phyloP scores from a whole-genome alignment of 1,140 invertebrate species.

The Drosophila miranda region DNA sequence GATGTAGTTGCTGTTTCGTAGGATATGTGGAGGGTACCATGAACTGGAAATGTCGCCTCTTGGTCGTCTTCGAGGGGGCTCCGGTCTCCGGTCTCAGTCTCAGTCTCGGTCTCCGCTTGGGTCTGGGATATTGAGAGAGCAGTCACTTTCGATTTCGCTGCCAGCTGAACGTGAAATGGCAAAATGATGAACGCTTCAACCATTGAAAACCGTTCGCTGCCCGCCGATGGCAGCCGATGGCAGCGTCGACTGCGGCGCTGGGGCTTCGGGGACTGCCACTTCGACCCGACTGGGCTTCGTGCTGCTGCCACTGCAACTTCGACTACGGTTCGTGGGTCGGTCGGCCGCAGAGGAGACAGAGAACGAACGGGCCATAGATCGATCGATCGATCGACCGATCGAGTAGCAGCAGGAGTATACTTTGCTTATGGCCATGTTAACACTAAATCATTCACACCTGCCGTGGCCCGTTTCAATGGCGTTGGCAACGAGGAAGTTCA shows the following conservation, averaged over 20 bases:
- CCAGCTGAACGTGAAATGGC: conserved; percentile 82
- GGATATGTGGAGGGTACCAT: conserved; percentile 33
- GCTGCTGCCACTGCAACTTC: no score
- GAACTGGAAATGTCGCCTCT: conserved; percentile 1
- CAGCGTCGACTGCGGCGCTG: conserved; percentile 13
- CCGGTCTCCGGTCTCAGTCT: no score
- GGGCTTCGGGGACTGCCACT: conserved; percentile 10
- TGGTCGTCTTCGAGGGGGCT: no score
- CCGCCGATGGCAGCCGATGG: conserved; percentile 7
- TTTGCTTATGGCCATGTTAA: conserved; percentile 70
- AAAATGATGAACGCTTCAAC: conserved; percentile 79
- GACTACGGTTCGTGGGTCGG: neutral
- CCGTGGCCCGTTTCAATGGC: conserved; percentile 61
- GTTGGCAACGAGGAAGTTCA: conserved; percentile 65
- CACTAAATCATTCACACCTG: conserved; percentile 77
- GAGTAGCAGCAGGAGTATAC: conserved; percentile 29
- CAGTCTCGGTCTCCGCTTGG: conserved; percentile 21
- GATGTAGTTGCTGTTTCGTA: no score
- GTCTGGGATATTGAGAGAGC: conserved; percentile 66
- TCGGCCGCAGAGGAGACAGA: neutral
- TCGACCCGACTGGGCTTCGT: conserved; percentile 2
- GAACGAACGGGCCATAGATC: neutral
- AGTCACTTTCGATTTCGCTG: conserved; percentile 82
- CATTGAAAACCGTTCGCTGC: conserved; percentile 76
- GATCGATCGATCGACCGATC: conserved; percentile 17